These are phyloP conservation scores for Dermolepida albohirtum DNA, from an alignment of 2,888 invertebrate species.

Conservation along the genomic window DNA sequence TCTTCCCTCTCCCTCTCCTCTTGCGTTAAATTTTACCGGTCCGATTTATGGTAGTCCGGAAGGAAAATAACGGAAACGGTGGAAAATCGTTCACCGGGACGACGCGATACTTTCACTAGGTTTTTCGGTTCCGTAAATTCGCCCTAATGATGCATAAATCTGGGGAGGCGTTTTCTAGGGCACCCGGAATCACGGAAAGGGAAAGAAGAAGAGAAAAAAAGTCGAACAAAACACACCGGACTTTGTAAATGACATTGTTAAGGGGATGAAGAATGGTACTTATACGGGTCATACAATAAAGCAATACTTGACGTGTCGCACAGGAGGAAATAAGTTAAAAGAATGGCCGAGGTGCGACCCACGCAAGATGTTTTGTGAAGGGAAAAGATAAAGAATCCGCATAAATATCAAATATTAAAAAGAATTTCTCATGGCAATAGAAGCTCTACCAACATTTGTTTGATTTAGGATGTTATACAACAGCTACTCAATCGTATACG, in stretches of 20 bases:
- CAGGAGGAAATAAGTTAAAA: conserved; percentile 13
- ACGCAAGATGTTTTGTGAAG: conserved; percentile 5
- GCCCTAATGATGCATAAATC: conserved; percentile 36
- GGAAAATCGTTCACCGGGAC: not conserved
- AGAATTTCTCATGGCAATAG: too few relatives aligned
- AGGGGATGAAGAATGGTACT: conserved; percentile 16
- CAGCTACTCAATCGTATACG: too few relatives aligned
- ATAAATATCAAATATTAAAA: too few relatives aligned
- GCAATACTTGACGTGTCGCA: conserved; percentile 1
- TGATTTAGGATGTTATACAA: too few relatives aligned
- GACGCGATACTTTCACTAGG: conserved; percentile 28
- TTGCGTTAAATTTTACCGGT: conserved; percentile 17
- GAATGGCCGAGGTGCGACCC: conserved; percentile 1
- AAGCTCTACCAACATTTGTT: too few relatives aligned
- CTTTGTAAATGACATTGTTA: conserved; percentile 32
- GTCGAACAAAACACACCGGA: conserved; percentile 25
- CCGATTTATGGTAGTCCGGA: conserved; percentile 14
- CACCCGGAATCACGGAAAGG: conserved; percentile 1
- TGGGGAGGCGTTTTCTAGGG: conserved; percentile 1
- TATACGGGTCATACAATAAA: conserved; percentile 3
- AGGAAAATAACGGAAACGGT: conserved; percentile 26
- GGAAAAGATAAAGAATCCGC: not conserved
- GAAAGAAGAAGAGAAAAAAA: not conserved
- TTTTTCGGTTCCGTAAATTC: conserved; percentile 38
- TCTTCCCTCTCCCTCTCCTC: not conserved